These are phyloP conservation scores for Philotrypesis tridentata DNA, from an alignment of 1,140 invertebrate genomes.

Conservation along the genomic window DNA sequence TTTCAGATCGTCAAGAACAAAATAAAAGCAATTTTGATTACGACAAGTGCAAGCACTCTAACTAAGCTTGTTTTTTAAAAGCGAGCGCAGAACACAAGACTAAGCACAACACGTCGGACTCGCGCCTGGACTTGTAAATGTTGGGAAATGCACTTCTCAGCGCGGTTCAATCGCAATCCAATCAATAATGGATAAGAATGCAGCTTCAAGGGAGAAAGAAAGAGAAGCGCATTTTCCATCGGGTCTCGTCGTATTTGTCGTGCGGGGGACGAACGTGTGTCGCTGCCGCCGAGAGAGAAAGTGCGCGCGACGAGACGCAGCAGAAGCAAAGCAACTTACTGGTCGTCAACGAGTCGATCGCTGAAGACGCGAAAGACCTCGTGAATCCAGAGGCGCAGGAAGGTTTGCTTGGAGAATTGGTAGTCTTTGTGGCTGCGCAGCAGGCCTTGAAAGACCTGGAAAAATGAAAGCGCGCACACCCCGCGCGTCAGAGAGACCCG, in stretches of 20 bases:
- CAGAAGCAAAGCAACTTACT: conserved; percentile 70
- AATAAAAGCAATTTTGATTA: too few species aligned
- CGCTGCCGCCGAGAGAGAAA: too few species aligned
- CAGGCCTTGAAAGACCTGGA: conserved; percentile 82
- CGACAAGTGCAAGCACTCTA: too few species aligned
- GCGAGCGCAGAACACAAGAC: too few species aligned
- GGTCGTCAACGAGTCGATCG: conserved; percentile 81
- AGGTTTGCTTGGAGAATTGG: conserved; percentile 80
- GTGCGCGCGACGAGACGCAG: not conserved
- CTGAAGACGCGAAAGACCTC: conserved; percentile 87
- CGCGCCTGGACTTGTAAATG: too few species aligned
- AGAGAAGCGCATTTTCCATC: conserved; percentile 1
- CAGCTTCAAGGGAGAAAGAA: not conserved
- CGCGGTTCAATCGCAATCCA: too few species aligned
- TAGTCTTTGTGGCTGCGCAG: conserved; percentile 83
- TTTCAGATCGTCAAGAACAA: too few species aligned
- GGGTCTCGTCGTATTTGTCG: not conserved
- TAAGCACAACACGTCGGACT: too few species aligned
- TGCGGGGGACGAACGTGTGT: too few species aligned
- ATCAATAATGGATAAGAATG: too few species aligned
- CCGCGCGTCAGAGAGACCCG: conserved; percentile 2
- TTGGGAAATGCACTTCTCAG: too few species aligned
- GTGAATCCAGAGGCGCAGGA: conserved; percentile 88
- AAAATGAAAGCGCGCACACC: conserved; percentile 35
- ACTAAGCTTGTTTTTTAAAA: too few species aligned